Evolutionary conservation across 2,888 invertebrate genomes (phyloP).

Genomic region (Eupithecia subfuscata): DNA sequence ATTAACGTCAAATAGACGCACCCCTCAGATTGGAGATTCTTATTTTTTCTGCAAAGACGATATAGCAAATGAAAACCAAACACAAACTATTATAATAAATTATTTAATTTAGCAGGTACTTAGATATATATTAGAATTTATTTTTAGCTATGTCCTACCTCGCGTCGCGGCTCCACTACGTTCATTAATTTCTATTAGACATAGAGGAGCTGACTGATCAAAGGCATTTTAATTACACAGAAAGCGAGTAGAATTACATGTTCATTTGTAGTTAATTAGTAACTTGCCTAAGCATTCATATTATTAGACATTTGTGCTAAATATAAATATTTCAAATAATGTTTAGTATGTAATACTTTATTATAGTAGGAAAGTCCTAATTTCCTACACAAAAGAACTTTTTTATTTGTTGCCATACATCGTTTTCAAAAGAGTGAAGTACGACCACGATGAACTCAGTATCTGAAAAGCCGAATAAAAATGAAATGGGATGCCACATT

Average conservation of each 20-base stretch:
- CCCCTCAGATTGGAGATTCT: too few species aligned
- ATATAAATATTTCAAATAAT: background rate
- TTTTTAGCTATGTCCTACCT: too few species aligned
- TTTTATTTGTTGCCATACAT: slow-evolving; percentile 42
- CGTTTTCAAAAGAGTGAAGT: slow-evolving; percentile 61
- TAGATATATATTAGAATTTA: too few species aligned
- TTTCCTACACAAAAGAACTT: background rate
- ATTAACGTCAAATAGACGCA: too few species aligned
- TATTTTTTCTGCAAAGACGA: too few species aligned
- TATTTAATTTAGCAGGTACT: too few species aligned
- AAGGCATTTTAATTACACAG: background rate
- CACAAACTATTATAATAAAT: too few species aligned
- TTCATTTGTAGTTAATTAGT: background rate
- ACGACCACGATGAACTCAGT: slow-evolving; percentile 65
- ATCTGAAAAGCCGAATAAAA: slow-evolving; percentile 54
- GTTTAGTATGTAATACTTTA: background rate
- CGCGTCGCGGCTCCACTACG: too few species aligned
- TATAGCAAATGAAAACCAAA: too few species aligned
- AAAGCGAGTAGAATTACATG: background rate
- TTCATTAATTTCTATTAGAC: background rate
- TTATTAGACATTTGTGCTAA: background rate
- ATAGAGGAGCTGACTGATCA: background rate
- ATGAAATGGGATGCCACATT: background rate
- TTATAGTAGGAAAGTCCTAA: background rate
- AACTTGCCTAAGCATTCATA: background rate